phyloP scores from a whole-genome alignment of 2,797 vertebrate species.

The Falco concolor region DNA sequence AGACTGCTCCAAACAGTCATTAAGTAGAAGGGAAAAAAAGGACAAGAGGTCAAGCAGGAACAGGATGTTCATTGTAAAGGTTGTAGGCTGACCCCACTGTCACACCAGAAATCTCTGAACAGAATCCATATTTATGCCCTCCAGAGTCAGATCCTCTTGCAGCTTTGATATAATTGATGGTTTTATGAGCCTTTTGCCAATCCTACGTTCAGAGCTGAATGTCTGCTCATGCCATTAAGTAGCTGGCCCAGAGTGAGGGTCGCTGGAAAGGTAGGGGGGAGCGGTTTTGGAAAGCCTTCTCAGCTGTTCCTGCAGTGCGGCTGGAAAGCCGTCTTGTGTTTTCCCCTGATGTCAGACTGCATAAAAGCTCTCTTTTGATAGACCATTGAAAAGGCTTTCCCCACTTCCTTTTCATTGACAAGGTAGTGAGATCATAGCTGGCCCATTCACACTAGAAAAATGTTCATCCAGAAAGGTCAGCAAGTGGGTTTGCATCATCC shows the following conservation, averaged over 20 bases:
- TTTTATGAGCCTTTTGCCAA: conserved; percentile 59
- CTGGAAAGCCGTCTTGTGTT: conserved; percentile 59
- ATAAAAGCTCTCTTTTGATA: conserved; percentile 59
- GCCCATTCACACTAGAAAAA: conserved; percentile 58
- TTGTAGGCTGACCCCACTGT: conserved; percentile 61
- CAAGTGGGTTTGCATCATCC: conserved; percentile 52
- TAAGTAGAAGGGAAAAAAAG: conserved; percentile 52
- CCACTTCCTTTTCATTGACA: conserved; percentile 57
- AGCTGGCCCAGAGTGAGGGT: conserved; percentile 57
- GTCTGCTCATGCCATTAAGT: conserved; percentile 62
- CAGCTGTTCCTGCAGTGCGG: conserved; percentile 32
- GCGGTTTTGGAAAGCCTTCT: conserved; percentile 36
- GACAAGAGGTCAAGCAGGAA: conserved; percentile 67
- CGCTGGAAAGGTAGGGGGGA: conserved; percentile 61
- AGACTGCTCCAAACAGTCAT: conserved; percentile 43
- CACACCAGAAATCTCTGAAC: conserved; percentile 44
- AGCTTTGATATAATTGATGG: conserved; percentile 68
- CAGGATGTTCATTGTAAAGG: conserved; percentile 68
- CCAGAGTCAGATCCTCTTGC: conserved; percentile 35
- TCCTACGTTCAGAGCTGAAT: conserved; percentile 38
- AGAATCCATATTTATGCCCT: conserved; percentile 52
- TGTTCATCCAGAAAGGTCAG: conserved; percentile 58
- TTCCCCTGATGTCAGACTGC: conserved; percentile 60
- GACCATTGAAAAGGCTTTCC: conserved; percentile 39
- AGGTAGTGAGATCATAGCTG: conserved; percentile 69